These are phyloP conservation scores for Drosophila emarginata DNA, from an alignment of 2,888 invertebrate species.

Conservation along the genomic window DNA sequence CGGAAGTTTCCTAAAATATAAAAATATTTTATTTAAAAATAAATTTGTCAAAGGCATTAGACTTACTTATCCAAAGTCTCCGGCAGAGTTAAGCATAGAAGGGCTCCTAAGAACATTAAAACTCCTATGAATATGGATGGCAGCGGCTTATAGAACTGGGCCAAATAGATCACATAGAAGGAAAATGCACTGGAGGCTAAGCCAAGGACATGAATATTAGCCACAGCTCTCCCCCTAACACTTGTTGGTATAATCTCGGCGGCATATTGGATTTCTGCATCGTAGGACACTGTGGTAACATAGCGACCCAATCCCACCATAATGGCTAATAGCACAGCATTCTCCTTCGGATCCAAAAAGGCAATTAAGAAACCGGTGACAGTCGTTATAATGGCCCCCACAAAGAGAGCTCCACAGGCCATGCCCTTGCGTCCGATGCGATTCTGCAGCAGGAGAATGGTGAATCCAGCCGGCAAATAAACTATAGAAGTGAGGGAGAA, in stretches of 20 bases:
- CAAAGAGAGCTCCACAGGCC: slow-evolving; percentile 83
- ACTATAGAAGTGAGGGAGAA: slow-evolving; percentile 84
- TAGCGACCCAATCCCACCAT: slow-evolving; percentile 84
- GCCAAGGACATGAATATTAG: slow-evolving; percentile 85
- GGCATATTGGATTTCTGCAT: slow-evolving; percentile 86
- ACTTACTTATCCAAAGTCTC: slow-evolving; percentile 84
- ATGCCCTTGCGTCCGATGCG: slow-evolving; percentile 83
- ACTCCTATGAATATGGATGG: slow-evolving; percentile 84
- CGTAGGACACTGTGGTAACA: slow-evolving; percentile 85
- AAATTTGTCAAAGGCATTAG: neutral
- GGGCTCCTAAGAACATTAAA: slow-evolving; percentile 83
- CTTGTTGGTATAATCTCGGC: slow-evolving; percentile 86
- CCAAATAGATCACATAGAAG: slow-evolving; percentile 84
- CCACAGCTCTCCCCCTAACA: slow-evolving; percentile 85
- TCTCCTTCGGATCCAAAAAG: slow-evolving; percentile 68
- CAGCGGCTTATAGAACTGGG: slow-evolving; percentile 81
- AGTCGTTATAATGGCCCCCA: slow-evolving; percentile 84
- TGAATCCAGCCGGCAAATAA: slow-evolving; percentile 84
- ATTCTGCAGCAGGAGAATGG: slow-evolving; percentile 80
- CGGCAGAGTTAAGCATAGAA: slow-evolving; percentile 84
- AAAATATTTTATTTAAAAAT: too few species aligned
- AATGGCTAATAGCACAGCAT: slow-evolving; percentile 81
- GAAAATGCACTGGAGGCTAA: slow-evolving; percentile 85
- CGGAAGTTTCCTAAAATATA: slow-evolving; percentile 82
- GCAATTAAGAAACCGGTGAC: slow-evolving; percentile 83